A percentile compares a stretch with the other conserved stretches of the same genome.
Evolutionary conservation across 1,140 invertebrate genomes (phyloP).

Genomic region (Platyscapa corneri): DNA sequence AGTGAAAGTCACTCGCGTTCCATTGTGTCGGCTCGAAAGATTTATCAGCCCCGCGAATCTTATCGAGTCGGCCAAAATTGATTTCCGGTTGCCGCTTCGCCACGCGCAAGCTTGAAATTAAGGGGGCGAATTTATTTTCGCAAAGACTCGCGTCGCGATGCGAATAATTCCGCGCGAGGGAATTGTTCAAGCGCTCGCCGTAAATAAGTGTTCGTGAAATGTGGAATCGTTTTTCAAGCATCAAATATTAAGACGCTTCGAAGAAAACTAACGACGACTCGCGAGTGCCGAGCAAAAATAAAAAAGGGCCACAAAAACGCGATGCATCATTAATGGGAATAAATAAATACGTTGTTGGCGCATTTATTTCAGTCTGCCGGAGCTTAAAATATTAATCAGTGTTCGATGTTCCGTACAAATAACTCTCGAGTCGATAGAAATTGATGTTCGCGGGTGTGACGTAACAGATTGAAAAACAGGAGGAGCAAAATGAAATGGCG

Average conservation of each 20-base stretch:
- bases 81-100: not conserved
- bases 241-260: no score
- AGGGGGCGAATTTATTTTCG: no score
- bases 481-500: not conserved
- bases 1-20: not conserved
- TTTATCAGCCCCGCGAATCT: not conserved
- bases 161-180: not conserved
- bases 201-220: no score
- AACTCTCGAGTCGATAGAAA: not conserved
- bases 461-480: not conserved
- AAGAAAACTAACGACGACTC: no score
- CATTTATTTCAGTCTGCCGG: not conserved
- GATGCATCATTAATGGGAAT: no score
- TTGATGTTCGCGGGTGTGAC: not conserved
- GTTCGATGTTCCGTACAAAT: not conserved
- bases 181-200: no score
- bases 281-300: no score
- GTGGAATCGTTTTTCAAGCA: no score
- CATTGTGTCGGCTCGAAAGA: not conserved
- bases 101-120: no score
- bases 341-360: not conserved
- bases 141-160: not conserved
- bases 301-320: not conserved
- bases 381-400: conserved; percentile 23
- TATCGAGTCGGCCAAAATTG: not conserved